These are phyloP conservation scores for Ceramica pisi DNA, from an alignment of 2,888 invertebrate genomes.

Conservation along the genomic window DNA sequence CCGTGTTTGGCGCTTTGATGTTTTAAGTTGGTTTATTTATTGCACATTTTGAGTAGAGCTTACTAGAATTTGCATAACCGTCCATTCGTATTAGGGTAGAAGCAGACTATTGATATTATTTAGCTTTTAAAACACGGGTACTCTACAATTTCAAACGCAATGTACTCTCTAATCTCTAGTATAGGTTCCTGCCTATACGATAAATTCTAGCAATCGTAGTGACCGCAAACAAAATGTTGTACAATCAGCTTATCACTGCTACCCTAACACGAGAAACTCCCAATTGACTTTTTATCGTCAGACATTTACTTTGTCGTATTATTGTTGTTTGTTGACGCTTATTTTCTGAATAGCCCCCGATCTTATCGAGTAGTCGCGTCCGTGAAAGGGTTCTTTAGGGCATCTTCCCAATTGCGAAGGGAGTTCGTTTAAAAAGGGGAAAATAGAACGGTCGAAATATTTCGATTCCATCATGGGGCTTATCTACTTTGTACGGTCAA, in stretches of 20 bases:
- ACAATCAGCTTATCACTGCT: slow-evolving; percentile 51
- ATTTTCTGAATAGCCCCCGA: slow-evolving; percentile 69
- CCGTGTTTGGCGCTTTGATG: slow-evolving; percentile 1
- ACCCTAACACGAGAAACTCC: slow-evolving; percentile 56
- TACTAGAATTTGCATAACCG: not conserved
- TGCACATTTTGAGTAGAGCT: not conserved
- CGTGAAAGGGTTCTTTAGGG: slow-evolving; percentile 71
- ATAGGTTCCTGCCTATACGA: not conserved
- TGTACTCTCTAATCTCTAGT: not conserved
- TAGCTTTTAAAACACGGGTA: not conserved
- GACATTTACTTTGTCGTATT: slow-evolving; percentile 71
- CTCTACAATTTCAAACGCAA: not conserved
- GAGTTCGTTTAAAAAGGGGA: slow-evolving; percentile 66
- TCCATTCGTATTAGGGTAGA: not conserved
- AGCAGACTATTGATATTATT: not conserved
- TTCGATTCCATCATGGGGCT: slow-evolving; percentile 39
- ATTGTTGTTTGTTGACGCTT: slow-evolving; percentile 74
- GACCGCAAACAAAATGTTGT: slow-evolving; percentile 53
- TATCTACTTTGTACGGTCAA: slow-evolving; percentile 43
- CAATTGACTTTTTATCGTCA: slow-evolving; percentile 68
- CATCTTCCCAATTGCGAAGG: slow-evolving; percentile 68
- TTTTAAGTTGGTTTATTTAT: slow-evolving; percentile 8
- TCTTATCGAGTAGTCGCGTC: slow-evolving; percentile 71
- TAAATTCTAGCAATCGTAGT: slow-evolving; percentile 30
- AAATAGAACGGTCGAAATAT: slow-evolving; percentile 61